Percentiles rank a stretch among this genome's conserved stretches.
These are phyloP conservation scores for Sisor rabdophorus DNA, from an alignment of 2,113 vertebrate species.

Conservation along the genomic window DNA sequence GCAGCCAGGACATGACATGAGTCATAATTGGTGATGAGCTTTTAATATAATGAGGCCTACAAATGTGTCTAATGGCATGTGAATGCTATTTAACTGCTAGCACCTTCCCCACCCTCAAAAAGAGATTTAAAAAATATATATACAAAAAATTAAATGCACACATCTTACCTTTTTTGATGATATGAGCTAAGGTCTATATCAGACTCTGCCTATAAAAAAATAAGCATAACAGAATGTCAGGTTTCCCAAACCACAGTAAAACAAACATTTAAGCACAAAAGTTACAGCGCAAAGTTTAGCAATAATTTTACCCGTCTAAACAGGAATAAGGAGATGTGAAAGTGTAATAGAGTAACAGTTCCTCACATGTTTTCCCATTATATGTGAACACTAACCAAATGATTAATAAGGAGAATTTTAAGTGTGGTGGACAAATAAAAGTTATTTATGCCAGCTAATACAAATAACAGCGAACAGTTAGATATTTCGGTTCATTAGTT, in stretches of 20 bases:
- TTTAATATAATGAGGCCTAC: too few relatives aligned
- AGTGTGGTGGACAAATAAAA: not conserved
- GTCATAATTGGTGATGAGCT: not conserved
- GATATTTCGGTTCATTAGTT: too few relatives aligned
- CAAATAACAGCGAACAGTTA: too few relatives aligned
- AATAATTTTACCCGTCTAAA: not conserved
- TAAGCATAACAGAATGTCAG: slow-evolving; percentile 23
- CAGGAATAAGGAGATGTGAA: not conserved
- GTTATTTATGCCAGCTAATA: too few relatives aligned
- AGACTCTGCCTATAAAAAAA: slow-evolving; percentile 69
- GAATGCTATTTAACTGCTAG: too few relatives aligned
- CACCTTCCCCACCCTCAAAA: too few relatives aligned
- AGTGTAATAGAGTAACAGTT: not conserved
- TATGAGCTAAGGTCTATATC: slow-evolving; percentile 71
- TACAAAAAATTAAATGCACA: not conserved
- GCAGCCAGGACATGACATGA: not conserved
- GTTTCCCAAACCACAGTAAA: not conserved
- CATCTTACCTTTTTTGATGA: slow-evolving; percentile 72
- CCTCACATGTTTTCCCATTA: not conserved
- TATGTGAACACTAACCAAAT: not conserved
- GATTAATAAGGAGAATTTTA: not conserved
- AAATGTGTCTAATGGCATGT: not conserved
- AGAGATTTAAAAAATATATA: too few relatives aligned
- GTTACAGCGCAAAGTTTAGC: not conserved
- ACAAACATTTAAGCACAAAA: not conserved